Conservation (phyloP, 2,888 invertebrate species). For the Balanococcus diminutus region DNA sequence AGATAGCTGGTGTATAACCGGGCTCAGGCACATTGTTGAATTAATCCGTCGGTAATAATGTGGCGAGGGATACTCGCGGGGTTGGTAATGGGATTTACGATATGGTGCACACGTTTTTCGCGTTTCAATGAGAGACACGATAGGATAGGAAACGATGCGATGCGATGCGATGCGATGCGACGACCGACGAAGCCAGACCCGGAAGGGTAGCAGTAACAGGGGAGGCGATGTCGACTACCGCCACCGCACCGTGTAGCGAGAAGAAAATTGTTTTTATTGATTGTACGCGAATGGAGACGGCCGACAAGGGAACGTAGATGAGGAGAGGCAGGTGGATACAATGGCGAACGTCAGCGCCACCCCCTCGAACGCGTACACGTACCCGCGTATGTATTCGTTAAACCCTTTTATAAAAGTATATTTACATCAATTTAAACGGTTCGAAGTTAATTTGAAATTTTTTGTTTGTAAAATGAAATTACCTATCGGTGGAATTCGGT, state of each 20-base stretch:
- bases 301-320: neutral
- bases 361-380: neutral
- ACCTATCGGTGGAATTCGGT: neutral
- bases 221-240: neutral
- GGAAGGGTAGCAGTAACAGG: no score
- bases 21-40: constrained; percentile 7
- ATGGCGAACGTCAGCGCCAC: neutral
- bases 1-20: neutral
- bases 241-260: neutral
- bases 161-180: neutral
- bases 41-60: constrained; percentile 24
- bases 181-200: no score
- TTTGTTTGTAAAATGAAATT: constrained; percentile 29
- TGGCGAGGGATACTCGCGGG: neutral
- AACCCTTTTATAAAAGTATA: neutral
- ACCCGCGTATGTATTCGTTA: neutral
- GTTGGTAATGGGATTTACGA: constrained; percentile 28
- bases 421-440: constrained; percentile 34
- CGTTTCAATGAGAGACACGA: neutral
- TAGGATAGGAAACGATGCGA: neutral
- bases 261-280: constrained; percentile 27
- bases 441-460: constrained; percentile 32
- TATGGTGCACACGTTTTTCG: constrained; percentile 4
- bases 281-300: neutral
- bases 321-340: neutral